These are phyloP conservation scores for Myrmecophaga tridactyla DNA, from an alignment of 2,113 vertebrate species.

Conservation along the genomic window DNA sequence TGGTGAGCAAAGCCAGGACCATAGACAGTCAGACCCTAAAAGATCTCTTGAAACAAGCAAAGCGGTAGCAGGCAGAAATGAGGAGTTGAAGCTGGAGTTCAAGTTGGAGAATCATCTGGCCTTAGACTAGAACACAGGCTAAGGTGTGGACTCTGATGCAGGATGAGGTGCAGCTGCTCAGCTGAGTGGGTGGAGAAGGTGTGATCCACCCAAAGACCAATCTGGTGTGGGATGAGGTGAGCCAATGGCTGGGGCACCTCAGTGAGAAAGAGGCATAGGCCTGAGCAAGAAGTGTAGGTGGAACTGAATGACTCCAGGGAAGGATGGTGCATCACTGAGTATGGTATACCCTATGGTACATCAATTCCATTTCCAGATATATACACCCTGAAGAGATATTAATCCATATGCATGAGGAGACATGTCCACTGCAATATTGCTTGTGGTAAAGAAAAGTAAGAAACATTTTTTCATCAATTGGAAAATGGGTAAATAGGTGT, in stretches of 20 bases:
- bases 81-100: background rate
- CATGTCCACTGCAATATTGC: background rate
- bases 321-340: background rate
- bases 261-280: background rate
- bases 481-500: background rate
- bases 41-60: background rate
- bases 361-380: background rate
- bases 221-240: background rate
- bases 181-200: background rate
- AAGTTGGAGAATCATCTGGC: background rate
- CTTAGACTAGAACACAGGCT: background rate
- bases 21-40: background rate
- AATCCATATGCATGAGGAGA: background rate
- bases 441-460: background rate
- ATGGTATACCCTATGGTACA: background rate
- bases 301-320: background rate
- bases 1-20: background rate
- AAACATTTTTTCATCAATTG: background rate
- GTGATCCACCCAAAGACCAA: background rate
- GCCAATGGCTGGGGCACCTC: background rate
- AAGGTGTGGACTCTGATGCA: background rate
- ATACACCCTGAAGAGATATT: background rate
- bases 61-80: background rate
- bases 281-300: background rate
- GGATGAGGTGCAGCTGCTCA: background rate